Conservation (phyloP, 2,113 vertebrate species). For the Ciconia maguari region DNA sequence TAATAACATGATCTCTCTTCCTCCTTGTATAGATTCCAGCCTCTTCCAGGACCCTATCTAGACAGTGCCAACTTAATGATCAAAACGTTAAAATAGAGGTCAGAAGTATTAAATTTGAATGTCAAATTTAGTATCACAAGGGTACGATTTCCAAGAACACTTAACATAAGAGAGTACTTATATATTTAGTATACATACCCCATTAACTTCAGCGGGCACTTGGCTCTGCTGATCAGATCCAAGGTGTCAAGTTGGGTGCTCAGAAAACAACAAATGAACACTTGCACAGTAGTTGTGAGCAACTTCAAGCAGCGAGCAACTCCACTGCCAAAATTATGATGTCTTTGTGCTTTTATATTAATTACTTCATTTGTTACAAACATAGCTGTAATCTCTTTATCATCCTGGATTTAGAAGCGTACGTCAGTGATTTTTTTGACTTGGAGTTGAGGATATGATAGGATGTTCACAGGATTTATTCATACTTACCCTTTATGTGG, state of each 20-base stretch:
- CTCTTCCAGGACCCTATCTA: not conserved
- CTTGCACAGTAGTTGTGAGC: not conserved
- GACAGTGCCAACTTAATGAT: not conserved
- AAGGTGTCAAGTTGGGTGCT: not conserved
- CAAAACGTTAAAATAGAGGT: not conserved
- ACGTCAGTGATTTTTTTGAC: not conserved
- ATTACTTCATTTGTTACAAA: not conserved
- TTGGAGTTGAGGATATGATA: not conserved
- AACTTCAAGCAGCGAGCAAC: not conserved
- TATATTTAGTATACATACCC: not conserved
- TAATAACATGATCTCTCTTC: not conserved
- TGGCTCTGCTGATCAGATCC: not conserved
- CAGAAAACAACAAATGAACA: not conserved
- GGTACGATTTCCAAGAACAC: not conserved
- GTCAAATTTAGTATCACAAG: not conserved
- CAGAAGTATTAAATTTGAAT: not conserved
- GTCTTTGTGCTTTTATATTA: not conserved
- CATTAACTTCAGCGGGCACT: not conserved
- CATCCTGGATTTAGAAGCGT: not conserved
- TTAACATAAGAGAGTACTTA: not conserved
- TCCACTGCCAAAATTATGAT: not conserved
- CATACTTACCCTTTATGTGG: not conserved
- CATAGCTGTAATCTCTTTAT: not conserved
- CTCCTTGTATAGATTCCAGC: not conserved
- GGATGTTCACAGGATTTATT: not conserved